Conservation (phyloP, 2,888 invertebrate genomes). For the Oeneis ivallda region DNA sequence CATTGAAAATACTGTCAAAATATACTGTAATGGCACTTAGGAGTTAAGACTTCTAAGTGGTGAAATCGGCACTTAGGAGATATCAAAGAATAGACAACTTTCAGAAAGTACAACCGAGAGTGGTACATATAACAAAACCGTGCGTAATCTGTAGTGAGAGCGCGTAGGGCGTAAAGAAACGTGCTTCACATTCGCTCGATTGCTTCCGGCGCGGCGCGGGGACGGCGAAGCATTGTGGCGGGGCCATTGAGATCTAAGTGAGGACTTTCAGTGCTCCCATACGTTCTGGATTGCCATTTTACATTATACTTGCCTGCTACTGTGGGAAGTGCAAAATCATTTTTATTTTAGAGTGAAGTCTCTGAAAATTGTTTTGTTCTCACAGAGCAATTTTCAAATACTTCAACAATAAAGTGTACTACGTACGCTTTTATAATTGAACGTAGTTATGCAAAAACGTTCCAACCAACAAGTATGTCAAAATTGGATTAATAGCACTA, state of each 20-base stretch:
- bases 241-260: constrained; percentile 10
- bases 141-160: neutral
- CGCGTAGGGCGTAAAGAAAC: neutral
- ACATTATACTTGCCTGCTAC: constrained; percentile 3
- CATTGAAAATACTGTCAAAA: too few relatives aligned
- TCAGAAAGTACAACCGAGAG: neutral
- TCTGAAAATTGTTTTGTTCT: neutral
- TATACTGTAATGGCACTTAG: too few relatives aligned
- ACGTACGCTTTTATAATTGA: too few relatives aligned
- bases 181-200: constrained; percentile 14
- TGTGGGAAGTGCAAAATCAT: constrained; percentile 5
- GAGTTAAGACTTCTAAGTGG: too few relatives aligned
- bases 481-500: too few relatives aligned
- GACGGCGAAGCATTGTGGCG: constrained; percentile 10
- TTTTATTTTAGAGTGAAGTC: neutral
- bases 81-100: neutral
- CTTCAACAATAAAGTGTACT: too few relatives aligned
- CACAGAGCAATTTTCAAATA: too few relatives aligned
- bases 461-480: too few relatives aligned
- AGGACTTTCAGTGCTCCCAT: constrained; percentile 9
- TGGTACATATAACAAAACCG: neutral
- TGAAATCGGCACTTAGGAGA: too few relatives aligned
- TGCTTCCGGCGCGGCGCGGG: constrained; percentile 9
- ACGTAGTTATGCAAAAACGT: too few relatives aligned
- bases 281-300: constrained; percentile 11